phyloP scores from a whole-genome alignment of 2,113 vertebrate genomes.

The Numida meleagris region DNA sequence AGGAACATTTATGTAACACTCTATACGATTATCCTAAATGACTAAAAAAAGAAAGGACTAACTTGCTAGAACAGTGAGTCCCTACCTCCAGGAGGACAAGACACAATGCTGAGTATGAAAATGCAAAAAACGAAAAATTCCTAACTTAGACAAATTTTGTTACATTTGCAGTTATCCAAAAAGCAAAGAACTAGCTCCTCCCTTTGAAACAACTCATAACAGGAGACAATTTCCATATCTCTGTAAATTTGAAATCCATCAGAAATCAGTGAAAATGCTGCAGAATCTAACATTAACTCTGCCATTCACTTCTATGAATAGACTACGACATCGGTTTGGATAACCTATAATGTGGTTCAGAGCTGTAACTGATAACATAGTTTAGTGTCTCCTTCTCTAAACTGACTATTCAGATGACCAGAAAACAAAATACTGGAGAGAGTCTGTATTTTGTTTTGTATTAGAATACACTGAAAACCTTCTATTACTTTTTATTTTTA shows the following conservation, averaged over 20 bases:
- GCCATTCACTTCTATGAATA: not conserved
- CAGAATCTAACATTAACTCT: not conserved
- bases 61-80: not conserved
- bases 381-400: not conserved
- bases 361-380: not conserved
- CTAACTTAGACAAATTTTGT: not conserved
- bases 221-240: not conserved
- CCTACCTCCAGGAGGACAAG: constrained; percentile 17
- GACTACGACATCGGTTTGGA: not conserved
- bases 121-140: not conserved
- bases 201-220: not conserved
- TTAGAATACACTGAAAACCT: not conserved
- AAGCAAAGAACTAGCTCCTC: not conserved
- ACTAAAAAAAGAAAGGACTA: not conserved
- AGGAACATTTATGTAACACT: constrained; percentile 7
- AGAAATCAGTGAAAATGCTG: not conserved
- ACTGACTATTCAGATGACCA: not conserved
- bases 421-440: not conserved
- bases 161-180: not conserved
- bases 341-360: not conserved
- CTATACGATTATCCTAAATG: not conserved
- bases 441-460: not conserved
- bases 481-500: not conserved
- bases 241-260: not conserved
- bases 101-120: not conserved